Base-by-base conservation (phyloP, 2,113 vertebrate species). In the Melanerpes aurifrons region DNA sequence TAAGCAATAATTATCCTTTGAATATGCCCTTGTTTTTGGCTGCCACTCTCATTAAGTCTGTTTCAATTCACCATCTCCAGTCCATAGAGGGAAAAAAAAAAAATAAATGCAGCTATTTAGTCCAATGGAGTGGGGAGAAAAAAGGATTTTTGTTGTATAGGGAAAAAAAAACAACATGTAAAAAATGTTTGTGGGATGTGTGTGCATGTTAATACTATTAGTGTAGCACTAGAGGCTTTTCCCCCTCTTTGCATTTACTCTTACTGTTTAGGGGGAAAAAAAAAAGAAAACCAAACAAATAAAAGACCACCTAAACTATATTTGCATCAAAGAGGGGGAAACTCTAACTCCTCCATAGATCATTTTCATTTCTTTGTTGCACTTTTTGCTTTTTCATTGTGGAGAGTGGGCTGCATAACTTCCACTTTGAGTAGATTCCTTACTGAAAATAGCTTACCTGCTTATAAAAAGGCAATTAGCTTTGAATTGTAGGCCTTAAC, bases 1-100 rank as follows among this genome's bases (percentile, higher is more conserved):
- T 73, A 94, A 95, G 92, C 73, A 94, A 85, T 92, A 95, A 95
- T 82, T 90, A 94, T 86, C 89, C 74, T 96, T 92, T 92, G 66
- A 95, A 94, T 96, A 90, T 91, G 74, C 31, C 28, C 37, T 90
- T 97, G 79, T 10, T 96, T 97, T 93, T 91, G 73, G 40, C 72
- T 95, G 82, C 82, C 62, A 82, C 37, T 90, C 84, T 96, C 84
- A 89, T 95, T 93, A 94, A 6, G 61, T 15, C 21, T 92, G 29
- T 92, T 97, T 96, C 79, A 94, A 86, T 95, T 81, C 59, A 84
- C 89, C 40, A 28, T 91, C 79, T 82, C 45, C 79, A 90, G 90
- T 29, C 48, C 91, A 48, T 13, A 83, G 66, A 80, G 53, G 83
- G 87, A 95, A 89, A 71, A 92, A 92, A 9, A 40, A 40, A 40